Evolutionary conservation across 2,888 invertebrate genomes (phyloP).

Genomic region (Chaetogeoica ovagalla): DNA sequence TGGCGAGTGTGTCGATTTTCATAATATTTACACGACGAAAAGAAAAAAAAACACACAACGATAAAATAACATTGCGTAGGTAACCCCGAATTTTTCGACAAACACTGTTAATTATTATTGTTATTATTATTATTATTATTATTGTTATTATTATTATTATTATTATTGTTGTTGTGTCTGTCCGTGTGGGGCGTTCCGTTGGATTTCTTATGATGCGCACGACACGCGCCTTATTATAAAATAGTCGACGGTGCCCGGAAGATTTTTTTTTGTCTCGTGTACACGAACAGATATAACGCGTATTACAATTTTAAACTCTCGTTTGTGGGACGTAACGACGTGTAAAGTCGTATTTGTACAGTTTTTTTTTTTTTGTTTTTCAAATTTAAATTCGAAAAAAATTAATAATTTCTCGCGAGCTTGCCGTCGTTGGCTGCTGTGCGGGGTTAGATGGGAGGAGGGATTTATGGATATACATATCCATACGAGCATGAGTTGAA

Average conservation of each 20-base stretch:
- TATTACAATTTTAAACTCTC: conserved; percentile 23
- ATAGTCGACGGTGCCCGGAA: not conserved
- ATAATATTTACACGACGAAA: conserved; percentile 20
- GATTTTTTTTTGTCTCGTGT: conserved; percentile 6
- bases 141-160: not conserved
- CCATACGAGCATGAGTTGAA: conserved; percentile 28
- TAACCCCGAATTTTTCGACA: not conserved
- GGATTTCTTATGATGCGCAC: not conserved
- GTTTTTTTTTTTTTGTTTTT: conserved; percentile 47
- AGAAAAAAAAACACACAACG: conserved; percentile 26
- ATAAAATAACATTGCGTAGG: conserved; percentile 4
- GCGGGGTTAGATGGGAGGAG: not conserved
- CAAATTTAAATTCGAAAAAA: conserved; percentile 45
- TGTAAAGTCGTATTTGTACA: conserved; percentile 6
- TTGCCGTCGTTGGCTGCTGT: not conserved
- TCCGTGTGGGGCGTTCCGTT: not conserved
- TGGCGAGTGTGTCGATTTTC: conserved; percentile 11
- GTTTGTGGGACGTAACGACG: not conserved
- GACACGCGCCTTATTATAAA: too few relatives aligned
- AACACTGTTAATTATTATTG: not conserved
- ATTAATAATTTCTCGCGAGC: conserved; percentile 42
- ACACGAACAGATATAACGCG: not conserved
- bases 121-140: not conserved
- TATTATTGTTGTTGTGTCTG: not conserved
- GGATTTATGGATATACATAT: conserved; percentile 23